These are phyloP conservation scores for Cacatua alba DNA, from an alignment of 2,113 vertebrate genomes.

Conservation along the genomic window DNA sequence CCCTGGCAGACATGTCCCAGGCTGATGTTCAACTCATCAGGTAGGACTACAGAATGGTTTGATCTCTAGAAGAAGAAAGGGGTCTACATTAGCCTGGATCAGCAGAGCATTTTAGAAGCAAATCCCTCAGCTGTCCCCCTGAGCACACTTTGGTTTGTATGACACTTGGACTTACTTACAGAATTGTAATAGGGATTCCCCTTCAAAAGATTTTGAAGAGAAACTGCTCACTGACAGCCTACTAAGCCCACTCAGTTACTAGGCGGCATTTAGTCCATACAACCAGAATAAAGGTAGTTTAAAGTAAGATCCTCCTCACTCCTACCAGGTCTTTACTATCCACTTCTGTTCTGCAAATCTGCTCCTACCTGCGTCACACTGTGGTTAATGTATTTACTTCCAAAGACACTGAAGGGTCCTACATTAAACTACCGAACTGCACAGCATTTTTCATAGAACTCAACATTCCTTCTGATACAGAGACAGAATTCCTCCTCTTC, in stretches of 20 bases:
- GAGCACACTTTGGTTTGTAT: not conserved
- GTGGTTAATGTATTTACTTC: not conserved
- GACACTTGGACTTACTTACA: not conserved
- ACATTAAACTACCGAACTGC: not conserved
- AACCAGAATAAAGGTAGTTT: not conserved
- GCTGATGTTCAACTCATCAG: not conserved
- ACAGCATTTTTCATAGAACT: not conserved
- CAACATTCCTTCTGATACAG: not conserved
- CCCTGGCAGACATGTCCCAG: not conserved
- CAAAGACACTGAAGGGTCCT: not conserved
- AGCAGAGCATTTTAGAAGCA: not conserved
- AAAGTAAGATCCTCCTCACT: not conserved
- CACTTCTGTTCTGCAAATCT: not conserved
- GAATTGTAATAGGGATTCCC: rapidly evolving
- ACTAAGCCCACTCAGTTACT: not conserved
- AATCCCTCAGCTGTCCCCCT: not conserved
- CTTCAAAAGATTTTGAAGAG: not conserved
- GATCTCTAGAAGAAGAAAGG: not conserved
- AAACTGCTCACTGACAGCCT: not conserved
- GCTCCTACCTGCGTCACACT: not conserved
- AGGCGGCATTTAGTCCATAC: not conserved
- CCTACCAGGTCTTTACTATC: not conserved
- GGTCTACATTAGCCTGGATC: not conserved
- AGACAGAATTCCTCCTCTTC: not conserved
- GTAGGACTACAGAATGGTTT: not conserved